Evolutionary conservation across 1,140 invertebrate genomes (phyloP), one percentile per base, ranked within the genome.

Genomic region (Olivierus martensii): DNA sequence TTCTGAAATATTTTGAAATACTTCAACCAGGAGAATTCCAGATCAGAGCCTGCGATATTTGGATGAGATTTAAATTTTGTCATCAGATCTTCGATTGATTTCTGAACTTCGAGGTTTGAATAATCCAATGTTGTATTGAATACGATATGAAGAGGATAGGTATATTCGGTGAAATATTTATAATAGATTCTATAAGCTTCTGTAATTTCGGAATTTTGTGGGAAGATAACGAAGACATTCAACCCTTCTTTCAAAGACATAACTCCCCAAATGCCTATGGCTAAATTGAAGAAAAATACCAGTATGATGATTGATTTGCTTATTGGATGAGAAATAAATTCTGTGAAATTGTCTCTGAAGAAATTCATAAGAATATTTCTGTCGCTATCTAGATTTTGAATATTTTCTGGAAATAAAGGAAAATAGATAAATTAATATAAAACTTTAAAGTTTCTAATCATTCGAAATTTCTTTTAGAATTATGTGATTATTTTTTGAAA

Each of bases 1-100:
- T 79, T 77, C 0, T 83, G 74, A 62, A 88, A 92, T 22, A 77
- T 77, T 0, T 88, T 69, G 62, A 90, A 94, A 39, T 79, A 81
- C 47, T 87, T 72, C 2, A 95, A 65, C 90, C 90, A 95, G 2
- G 87, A 92, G 67, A 92, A 86, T 0, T 87, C 87, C 62, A 87
- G 92, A 0, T 87, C 64, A 11, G 65, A 69, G 42, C 1, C 0
- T 6, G 69, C 69, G 37, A 91, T 82, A 63, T 83, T 91, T 0
- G 79, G 77, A 0, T 83, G 86, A 47, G 80, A 80, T 66, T 93
- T 88, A 54, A 94, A 74, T n/a, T 75, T 77, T 48, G 78, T 74
- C 0, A 86, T 83, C 19, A 94, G 66, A 37, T 79, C 77, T 67
- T 91, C 85, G 17, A 94, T 75, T 66, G 83, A 74, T 11, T 77